Conservation (phyloP, 2,113 vertebrate species). For the Ovis aries region DNA sequence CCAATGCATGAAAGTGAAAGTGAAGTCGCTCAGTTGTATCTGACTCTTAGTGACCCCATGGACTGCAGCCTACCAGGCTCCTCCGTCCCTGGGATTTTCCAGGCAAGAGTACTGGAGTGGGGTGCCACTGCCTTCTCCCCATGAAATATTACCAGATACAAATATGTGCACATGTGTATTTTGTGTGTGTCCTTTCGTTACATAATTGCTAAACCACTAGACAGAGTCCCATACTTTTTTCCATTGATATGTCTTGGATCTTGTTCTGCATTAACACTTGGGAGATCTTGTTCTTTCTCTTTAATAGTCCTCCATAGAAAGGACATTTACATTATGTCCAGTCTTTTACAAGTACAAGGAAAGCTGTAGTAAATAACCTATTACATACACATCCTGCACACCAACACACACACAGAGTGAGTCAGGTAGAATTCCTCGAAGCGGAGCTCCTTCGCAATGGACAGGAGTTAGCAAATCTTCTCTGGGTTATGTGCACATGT, state of each 20-base stretch:
- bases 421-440: neutral
- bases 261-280: neutral
- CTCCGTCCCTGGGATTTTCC: no score
- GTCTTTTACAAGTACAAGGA: neutral
- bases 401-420: neutral
- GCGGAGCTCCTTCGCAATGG: neutral
- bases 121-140: neutral
- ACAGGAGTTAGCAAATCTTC: neutral
- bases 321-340: neutral
- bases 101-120: no score
- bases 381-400: neutral
- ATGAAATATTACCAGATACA: neutral
- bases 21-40: no score
- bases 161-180: neutral
- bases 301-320: neutral
- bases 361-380: neutral
- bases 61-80: no score
- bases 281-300: neutral
- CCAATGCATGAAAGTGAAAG: no score
- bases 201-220: neutral
- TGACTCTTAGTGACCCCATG: no score
- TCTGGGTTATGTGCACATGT: neutral
- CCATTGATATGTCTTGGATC: neutral
- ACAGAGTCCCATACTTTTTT: neutral
- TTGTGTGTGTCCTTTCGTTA: neutral